A percentile compares a stretch with the other conserved stretches of the same genome.
Evolutionary conservation across 2,888 invertebrate species (phyloP).

Genomic region (Listrodromus nycthemerus): DNA sequence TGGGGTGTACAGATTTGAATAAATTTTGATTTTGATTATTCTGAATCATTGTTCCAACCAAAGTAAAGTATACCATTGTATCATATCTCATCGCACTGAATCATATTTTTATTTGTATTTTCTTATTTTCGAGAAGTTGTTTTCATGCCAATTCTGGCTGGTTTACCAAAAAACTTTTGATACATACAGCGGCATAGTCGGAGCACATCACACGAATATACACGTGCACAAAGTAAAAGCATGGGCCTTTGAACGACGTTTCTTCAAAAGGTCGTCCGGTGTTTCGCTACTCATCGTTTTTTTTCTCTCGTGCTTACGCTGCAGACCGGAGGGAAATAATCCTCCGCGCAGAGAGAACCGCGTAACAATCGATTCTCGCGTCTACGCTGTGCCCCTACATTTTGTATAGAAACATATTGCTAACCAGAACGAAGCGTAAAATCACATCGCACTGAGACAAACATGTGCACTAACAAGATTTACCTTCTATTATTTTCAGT

Average conservation of each 20-base stretch:
- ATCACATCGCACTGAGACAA: neutral
- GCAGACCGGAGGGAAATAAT: slow-evolving; percentile 10
- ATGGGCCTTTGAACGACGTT: slow-evolving; percentile 40
- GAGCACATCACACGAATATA: slow-evolving; percentile 31
- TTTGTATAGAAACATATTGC: neutral
- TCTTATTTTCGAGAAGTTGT: neutral
- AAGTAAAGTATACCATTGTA: too few relatives aligned
- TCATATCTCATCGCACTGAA: too few relatives aligned
- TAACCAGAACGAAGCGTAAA: neutral
- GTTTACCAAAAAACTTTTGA: slow-evolving; percentile 40
- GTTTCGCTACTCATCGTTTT: neutral
- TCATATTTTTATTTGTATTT: too few relatives aligned
- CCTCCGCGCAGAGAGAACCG: neutral
- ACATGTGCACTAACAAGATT: neutral
- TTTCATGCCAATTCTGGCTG: slow-evolving; percentile 9
- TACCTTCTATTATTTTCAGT: too few relatives aligned
- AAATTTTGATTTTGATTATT: too few relatives aligned
- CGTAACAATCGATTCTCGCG: slow-evolving; percentile 2
- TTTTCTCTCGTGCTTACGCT: neutral
- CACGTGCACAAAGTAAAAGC: slow-evolving; percentile 1
- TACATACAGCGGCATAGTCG: slow-evolving; percentile 21
- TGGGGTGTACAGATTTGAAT: too few relatives aligned
- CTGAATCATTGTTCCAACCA: too few relatives aligned
- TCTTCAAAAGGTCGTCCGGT: slow-evolving; percentile 10
- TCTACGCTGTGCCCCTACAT: neutral